Evolutionary conservation across 2,888 invertebrate genomes (phyloP).

Genomic region (Venustoraphidia nigricollis): DNA sequence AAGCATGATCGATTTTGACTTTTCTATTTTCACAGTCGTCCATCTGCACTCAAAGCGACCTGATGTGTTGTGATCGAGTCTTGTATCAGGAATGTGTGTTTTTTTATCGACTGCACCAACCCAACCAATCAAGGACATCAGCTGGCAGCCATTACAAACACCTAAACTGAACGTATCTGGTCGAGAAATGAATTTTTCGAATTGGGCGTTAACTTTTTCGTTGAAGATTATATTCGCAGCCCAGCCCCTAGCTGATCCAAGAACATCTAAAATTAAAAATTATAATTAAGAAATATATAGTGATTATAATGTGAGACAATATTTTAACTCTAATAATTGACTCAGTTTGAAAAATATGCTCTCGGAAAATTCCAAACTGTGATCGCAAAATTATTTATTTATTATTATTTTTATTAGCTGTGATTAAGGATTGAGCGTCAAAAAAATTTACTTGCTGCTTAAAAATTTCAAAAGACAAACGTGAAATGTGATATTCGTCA

Average conservation of each 20-base stretch:
- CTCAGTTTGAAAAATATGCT: no score
- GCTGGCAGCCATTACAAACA: slow-evolving; percentile 96
- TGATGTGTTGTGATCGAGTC: slow-evolving; percentile 73
- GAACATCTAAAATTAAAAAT: slow-evolving; percentile 48
- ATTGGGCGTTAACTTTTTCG: slow-evolving; percentile 54
- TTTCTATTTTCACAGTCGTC: slow-evolving; percentile 47
- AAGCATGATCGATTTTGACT: slow-evolving; percentile 70
- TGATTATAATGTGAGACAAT: not conserved
- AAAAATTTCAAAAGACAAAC: no score
- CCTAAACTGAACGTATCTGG: slow-evolving; percentile 87
- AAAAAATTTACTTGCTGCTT: no score
- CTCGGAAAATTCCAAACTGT: no score
- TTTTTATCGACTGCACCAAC: slow-evolving; percentile 35
- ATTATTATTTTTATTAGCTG: no score
- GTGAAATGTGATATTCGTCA: no score
- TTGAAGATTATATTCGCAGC: slow-evolving; percentile 82
- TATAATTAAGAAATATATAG: slow-evolving; percentile 7
- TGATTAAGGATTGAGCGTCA: no score
- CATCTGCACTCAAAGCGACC: slow-evolving; percentile 70
- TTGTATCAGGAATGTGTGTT: slow-evolving; percentile 40
- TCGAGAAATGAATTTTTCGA: slow-evolving; percentile 54
- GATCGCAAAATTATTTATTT: no score
- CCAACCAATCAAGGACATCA: slow-evolving; percentile 90
- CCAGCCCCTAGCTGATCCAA: slow-evolving; percentile 98
- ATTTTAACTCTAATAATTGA: not conserved